Base-by-base conservation (phyloP, 1,140 invertebrate genomes). In the Papilio polyxenes region DNA sequence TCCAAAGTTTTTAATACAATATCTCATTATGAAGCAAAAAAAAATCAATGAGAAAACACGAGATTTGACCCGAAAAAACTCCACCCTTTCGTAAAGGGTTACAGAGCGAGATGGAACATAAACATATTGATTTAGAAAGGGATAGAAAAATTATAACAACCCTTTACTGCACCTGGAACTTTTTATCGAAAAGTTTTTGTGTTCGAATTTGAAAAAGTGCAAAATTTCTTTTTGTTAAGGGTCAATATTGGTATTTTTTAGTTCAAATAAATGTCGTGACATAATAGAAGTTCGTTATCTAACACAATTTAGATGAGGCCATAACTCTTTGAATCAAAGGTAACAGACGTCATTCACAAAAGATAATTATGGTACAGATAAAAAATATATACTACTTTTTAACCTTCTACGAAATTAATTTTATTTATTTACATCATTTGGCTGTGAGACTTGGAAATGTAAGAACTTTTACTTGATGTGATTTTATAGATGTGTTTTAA, bases 221-320 rank as follows among this genome's bases (percentile, higher is more conserved):
- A 92, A 92, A 92, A 92, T 91, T 91, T 91, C 81, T 82, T 87
- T 87, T 91, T 91, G 85, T 90, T 90, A 82, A 53, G 88, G 89
- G 88, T 92, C 92, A 94, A 94, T 92, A 94, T 94, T 94, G 91
- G 92, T 37, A 15, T 93, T 94, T 94, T 92, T 89, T 85, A 82
- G 84, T 85, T 85, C 85, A 87, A 90, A 90, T 87, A 84, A 83
- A 85, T 75, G 59, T 62, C 20, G 4, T 72, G 44, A 13, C 51
- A 90, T 88, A 91, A 94, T 92, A 84, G 82, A 83, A 87, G 91
- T 94, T 94, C 92, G 92, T 94, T 94, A 94, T 90, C 86, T 88
- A 80, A 59, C 65, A 82, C 77, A 79, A 80, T 86, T 86, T 82
- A 90, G 91, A 92, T 92, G 89, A 89, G 87, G 87, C 85, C 87